These are phyloP conservation scores for Tethea ocularis DNA, from an alignment of 2,888 invertebrate genomes.

Conservation along the genomic window DNA sequence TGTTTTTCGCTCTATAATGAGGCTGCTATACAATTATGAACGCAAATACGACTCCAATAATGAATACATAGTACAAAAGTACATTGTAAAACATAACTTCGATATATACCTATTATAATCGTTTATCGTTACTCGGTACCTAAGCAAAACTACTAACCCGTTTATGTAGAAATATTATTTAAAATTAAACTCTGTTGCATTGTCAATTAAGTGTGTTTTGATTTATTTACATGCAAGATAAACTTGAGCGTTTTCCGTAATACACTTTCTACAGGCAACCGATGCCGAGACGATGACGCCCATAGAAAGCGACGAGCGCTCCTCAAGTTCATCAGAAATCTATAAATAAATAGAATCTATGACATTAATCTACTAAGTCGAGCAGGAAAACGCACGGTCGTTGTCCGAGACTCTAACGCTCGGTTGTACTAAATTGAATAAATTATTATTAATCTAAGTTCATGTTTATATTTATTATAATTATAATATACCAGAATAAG, in stretches of 20 bases:
- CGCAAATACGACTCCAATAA: too few species aligned
- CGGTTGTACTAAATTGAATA: background rate
- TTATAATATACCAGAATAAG: too few species aligned
- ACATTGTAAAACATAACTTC: too few species aligned
- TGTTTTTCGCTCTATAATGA: too few species aligned
- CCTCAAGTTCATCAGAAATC: conserved; percentile 40
- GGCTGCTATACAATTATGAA: too few species aligned
- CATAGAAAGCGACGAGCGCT: conserved; percentile 42
- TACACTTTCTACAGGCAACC: conserved; percentile 43
- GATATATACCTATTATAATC: too few species aligned
- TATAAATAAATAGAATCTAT: conserved; percentile 38
- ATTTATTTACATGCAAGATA: background rate
- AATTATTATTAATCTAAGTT: background rate
- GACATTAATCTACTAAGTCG: conserved; percentile 7
- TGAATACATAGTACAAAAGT: too few species aligned
- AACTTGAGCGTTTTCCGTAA: conserved; percentile 18
- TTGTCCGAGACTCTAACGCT: background rate
- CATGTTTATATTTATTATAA: too few species aligned
- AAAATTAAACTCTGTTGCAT: background rate
- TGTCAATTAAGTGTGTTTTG: background rate
- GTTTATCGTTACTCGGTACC: too few species aligned
- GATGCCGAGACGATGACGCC: conserved; percentile 12
- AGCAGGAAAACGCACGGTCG: conserved; percentile 2
- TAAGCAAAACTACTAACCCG: too few species aligned
- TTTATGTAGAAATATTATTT: too few species aligned